Evolutionary conservation across 2,888 invertebrate species (phyloP).

Genomic region (Beris chalybata): DNA sequence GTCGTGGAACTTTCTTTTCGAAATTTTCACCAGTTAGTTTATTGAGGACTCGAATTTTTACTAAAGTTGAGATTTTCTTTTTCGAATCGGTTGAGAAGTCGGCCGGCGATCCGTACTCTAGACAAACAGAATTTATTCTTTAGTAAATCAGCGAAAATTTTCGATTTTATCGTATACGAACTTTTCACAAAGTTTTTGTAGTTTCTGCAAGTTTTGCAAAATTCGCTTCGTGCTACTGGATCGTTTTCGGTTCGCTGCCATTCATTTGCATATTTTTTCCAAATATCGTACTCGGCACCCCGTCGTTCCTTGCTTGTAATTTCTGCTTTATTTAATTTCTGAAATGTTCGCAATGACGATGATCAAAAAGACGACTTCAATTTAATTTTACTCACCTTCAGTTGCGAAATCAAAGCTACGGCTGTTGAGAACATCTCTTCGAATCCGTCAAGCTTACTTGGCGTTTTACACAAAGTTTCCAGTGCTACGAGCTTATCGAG

Average conservation of each 20-base stretch:
- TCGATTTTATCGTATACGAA: constrained; percentile 55
- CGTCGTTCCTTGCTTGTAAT: constrained; percentile 72
- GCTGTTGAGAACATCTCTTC: constrained; percentile 79
- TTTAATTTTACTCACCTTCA: background rate
- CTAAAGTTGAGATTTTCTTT: constrained; percentile 70
- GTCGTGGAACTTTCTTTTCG: constrained; percentile 72
- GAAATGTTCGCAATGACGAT: background rate
- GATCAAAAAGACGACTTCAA: background rate
- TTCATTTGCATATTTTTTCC: constrained; percentile 77
- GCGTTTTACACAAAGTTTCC: constrained; percentile 48
- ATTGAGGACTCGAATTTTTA: constrained; percentile 63
- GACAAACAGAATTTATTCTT: constrained; percentile 43
- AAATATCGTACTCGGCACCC: constrained; percentile 89
- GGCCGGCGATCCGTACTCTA: constrained; percentile 83
- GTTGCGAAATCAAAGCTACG: constrained; percentile 72
- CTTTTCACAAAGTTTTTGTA: constrained; percentile 74
- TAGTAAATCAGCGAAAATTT: constrained; percentile 19
- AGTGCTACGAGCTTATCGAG: constrained; percentile 69
- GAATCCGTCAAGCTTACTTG: constrained; percentile 53
- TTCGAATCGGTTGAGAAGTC: constrained; percentile 66
- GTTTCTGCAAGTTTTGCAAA: constrained; percentile 72
- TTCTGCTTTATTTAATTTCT: constrained; percentile 67
- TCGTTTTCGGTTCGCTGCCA: constrained; percentile 64
- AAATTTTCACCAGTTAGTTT: constrained; percentile 57
- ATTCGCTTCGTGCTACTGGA: constrained; percentile 58